These are phyloP conservation scores for Anisognathus igniventris DNA, from an alignment of 2,797 vertebrate species.

Conservation along the genomic window DNA sequence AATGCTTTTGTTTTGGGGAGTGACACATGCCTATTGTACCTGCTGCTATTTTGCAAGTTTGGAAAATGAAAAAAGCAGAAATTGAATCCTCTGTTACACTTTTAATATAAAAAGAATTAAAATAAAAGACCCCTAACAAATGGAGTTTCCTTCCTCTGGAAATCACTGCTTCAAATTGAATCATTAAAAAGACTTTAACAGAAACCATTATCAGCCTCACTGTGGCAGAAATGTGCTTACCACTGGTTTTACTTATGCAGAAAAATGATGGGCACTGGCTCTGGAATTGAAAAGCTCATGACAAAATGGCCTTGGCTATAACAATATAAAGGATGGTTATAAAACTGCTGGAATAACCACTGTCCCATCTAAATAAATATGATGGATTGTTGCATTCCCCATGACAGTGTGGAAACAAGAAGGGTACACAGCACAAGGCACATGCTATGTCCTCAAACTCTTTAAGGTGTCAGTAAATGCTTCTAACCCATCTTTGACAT, in stretches of 20 bases:
- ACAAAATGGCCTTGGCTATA: constrained; percentile 76
- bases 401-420: neutral
- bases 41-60: neutral
- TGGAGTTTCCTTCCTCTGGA: constrained; percentile 69
- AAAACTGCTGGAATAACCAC: constrained; percentile 70
- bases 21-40: neutral
- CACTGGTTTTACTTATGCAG: constrained; percentile 75
- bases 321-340: constrained; percentile 78
- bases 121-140: neutral
- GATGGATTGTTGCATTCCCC: constrained; percentile 59
- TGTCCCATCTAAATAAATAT: constrained; percentile 75
- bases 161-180: constrained; percentile 74
- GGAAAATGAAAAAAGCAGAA: constrained; percentile 22
- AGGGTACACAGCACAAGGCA: neutral
- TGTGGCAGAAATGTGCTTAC: constrained; percentile 76
- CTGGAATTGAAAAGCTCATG: constrained; percentile 79
- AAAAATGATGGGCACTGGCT: constrained; percentile 69
- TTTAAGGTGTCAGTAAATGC: neutral
- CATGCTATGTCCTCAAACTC: neutral
- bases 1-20: neutral
- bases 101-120: neutral
- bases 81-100: neutral
- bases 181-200: constrained; percentile 79
- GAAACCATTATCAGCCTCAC: constrained; percentile 73
- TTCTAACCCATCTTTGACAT: neutral